phyloP scores from a whole-genome alignment of 2,113 vertebrate genomes.

The Bos taurus region DNA sequence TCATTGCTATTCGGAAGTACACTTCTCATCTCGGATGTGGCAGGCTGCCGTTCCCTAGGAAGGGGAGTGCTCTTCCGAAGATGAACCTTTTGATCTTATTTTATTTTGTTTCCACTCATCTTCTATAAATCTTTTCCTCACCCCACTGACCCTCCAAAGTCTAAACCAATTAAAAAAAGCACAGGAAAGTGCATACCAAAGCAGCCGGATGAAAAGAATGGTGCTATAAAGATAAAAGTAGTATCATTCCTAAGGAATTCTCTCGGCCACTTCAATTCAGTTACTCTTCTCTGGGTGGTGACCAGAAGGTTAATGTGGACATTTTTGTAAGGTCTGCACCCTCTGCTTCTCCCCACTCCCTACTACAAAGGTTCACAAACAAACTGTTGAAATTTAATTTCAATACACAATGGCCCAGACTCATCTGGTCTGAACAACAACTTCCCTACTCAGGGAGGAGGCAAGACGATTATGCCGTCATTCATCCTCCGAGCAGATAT shows the following conservation, averaged over 20 bases:
- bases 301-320: conserved; percentile 9
- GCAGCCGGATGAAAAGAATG: conserved; percentile 33
- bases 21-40: neutral
- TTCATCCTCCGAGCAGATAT: conserved; percentile 4
- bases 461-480: neutral
- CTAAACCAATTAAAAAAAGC: neutral
- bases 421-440: neutral
- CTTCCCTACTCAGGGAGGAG: neutral
- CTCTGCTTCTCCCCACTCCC: neutral
- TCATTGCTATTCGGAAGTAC: neutral
- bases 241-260: neutral
- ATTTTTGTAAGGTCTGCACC: conserved; percentile 4
- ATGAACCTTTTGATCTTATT: conserved; percentile 1
- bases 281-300: neutral
- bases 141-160: conserved; percentile 28
- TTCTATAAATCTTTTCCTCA: conserved; percentile 55
- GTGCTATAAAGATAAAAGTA: conserved; percentile 8
- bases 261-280: neutral
- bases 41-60: neutral
- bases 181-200: neutral
- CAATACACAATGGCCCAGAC: conserved; percentile 14
- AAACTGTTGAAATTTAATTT: conserved; percentile 19
- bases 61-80: neutral
- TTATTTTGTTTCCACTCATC: conserved; percentile 28
- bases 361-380: neutral